Percentiles rank a stretch among this genome's conserved stretches.
Conservation (phyloP, 1,140 invertebrate species). For the Drosophila orena region DNA sequence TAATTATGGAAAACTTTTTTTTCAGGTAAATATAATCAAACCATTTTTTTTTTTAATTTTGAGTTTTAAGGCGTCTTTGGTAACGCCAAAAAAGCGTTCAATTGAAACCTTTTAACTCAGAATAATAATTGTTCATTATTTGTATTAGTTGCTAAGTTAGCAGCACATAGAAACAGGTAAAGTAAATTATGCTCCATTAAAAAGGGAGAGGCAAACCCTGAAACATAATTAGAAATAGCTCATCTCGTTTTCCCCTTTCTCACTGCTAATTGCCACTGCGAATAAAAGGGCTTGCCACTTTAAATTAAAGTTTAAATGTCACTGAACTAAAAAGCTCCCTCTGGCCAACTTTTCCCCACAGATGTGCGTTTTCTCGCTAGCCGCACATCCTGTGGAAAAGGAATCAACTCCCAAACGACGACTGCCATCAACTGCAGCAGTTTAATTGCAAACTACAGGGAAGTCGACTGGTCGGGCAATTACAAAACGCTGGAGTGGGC, state of each 20-base stretch:
- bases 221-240: not conserved
- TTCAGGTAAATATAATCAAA: not conserved
- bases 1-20: not conserved
- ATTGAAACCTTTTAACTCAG: no score
- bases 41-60: not conserved
- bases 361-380: not conserved
- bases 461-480: slow-evolving; percentile 19
- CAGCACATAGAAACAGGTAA: no score
- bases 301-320: slow-evolving; percentile 6
- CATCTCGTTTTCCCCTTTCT: not conserved
- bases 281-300: not conserved
- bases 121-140: no score
- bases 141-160: no score
- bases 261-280: not conserved
- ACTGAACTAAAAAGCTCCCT: slow-evolving; percentile 4
- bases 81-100: no score
- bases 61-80: no score
- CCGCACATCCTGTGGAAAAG: not conserved
- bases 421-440: slow-evolving; percentile 28
- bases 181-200: no score
- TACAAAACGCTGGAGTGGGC: not conserved
- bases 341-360: not conserved
- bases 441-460: slow-evolving; percentile 38
- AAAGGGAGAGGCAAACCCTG: not conserved
- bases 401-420: slow-evolving; percentile 9